A percentile compares a stretch with the other conserved stretches of the same genome.
Conservation (phyloP, 2,888 invertebrate species). For the Notodonta ziczac region DNA sequence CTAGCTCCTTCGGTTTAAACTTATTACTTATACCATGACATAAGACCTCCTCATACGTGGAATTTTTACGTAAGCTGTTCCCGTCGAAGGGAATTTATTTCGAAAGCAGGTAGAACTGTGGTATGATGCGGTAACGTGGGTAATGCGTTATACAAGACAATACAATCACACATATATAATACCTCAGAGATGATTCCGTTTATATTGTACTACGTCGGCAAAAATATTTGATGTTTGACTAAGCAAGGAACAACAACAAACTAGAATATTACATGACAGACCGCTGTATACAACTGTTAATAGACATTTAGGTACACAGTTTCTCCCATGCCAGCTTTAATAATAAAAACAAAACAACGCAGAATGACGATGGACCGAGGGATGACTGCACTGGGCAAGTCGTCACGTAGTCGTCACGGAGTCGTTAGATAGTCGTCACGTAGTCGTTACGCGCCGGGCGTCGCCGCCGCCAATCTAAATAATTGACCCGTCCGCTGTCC, state of each 20-base stretch:
- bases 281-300: conserved; percentile 29
- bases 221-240: background rate
- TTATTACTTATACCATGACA: conserved; percentile 35
- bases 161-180: background rate
- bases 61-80: conserved; percentile 79
- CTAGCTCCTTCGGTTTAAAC: conserved; percentile 6
- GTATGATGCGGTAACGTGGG: conserved; percentile 47
- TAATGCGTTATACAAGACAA: background rate
- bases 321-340: conserved; percentile 34
- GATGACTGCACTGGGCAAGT: conserved; percentile 28
- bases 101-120: conserved; percentile 56
- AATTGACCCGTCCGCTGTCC: conserved; percentile 80
- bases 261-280: no score
- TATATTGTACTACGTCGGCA: background rate
- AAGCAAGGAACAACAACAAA: no score
- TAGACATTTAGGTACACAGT: conserved; percentile 30
- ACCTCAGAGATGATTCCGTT: background rate
- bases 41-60: conserved; percentile 72
- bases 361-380: conserved; percentile 29
- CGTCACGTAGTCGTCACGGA: conserved; percentile 23
- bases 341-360: conserved; percentile 37
- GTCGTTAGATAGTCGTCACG: conserved; percentile 56
- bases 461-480: conserved; percentile 82
- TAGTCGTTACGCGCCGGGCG: conserved; percentile 54
- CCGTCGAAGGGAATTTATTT: conserved; percentile 71